Percentiles rank a stretch among this genome's conserved stretches.
Conservation (phyloP, 1,140 invertebrate genomes). For the Dreissena polymorpha region DNA sequence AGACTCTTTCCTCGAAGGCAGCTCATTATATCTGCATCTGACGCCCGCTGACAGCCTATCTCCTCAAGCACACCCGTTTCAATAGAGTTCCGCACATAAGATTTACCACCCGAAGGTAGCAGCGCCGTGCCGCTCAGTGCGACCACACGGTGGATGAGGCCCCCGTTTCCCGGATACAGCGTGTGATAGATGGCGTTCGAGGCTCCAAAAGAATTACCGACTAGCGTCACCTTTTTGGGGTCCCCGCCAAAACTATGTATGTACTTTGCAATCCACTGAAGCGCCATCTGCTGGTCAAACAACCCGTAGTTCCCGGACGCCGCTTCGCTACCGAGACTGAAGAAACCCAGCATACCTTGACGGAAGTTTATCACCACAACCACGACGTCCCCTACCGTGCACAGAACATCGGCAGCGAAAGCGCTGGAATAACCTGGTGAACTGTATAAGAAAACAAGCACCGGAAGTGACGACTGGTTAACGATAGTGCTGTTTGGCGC, state of each 20-base stretch:
- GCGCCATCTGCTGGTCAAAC: constrained; percentile 46
- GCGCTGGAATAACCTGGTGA: constrained; percentile 7
- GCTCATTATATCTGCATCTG: not conserved
- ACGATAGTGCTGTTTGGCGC: not conserved
- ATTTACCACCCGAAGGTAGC: not conserved
- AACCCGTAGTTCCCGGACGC: constrained; percentile 38
- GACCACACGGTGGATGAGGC: constrained; percentile 20
- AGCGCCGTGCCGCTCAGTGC: constrained; percentile 36
- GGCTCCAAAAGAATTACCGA: constrained; percentile 31
- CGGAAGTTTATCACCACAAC: constrained; percentile 84
- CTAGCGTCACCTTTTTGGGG: constrained; percentile 13
- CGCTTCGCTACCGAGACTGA: constrained; percentile 76
- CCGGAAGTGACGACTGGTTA: constrained; percentile 5
- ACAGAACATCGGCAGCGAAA: constrained; percentile 22
- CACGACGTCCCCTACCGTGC: constrained; percentile 24
- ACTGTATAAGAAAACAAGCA: constrained; percentile 32
- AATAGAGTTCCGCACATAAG: not conserved
- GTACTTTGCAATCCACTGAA: constrained; percentile 41
- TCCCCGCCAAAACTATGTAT: constrained; percentile 38
- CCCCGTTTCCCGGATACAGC: constrained; percentile 25
- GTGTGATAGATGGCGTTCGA: constrained; percentile 33
- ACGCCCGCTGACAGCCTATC: constrained; percentile 3
- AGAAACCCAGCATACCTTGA: constrained; percentile 91
- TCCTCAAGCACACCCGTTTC: constrained; percentile 5
- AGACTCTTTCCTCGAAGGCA: constrained; percentile 28